Evolutionary conservation across 2,888 invertebrate genomes (phyloP).

Genomic region (Furcula furcula): DNA sequence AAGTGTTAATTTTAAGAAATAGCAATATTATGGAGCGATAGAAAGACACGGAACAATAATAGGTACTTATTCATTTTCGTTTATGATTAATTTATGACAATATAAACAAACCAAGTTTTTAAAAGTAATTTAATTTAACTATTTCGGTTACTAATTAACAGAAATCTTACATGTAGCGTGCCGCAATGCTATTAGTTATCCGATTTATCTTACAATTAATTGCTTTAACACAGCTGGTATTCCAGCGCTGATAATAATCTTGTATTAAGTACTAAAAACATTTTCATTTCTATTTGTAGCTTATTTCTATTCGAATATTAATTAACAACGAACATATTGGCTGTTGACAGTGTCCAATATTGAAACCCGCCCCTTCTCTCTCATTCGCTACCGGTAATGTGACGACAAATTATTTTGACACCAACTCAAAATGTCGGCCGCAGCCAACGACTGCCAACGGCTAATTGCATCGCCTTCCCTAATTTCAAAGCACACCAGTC

Average conservation of each 20-base stretch:
- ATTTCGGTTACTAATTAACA: not conserved
- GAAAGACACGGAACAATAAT: too few species aligned
- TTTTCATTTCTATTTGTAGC: too few species aligned
- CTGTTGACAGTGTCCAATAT: conserved; percentile 24
- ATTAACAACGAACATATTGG: conserved; percentile 26
- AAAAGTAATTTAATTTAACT: too few species aligned
- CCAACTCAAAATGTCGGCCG: conserved; percentile 42
- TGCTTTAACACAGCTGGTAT: not conserved
- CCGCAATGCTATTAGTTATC: not conserved
- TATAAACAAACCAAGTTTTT: too few species aligned
- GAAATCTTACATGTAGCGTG: not conserved
- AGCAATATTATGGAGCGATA: too few species aligned
- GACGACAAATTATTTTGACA: conserved; percentile 55
- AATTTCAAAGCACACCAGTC: conserved; percentile 47
- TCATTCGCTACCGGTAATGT: conserved; percentile 30
- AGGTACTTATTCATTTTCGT: too few species aligned
- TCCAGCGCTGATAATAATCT: too few species aligned
- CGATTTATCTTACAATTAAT: not conserved
- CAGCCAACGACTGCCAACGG: conserved; percentile 28
- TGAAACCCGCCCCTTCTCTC: conserved; percentile 22
- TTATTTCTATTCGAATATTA: conserved; percentile 7
- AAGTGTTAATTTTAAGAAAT: too few species aligned
- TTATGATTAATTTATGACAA: too few species aligned
- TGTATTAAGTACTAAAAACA: too few species aligned
- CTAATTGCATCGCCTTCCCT: conserved; percentile 66